Conservation (phyloP, 1,140 invertebrate species). For the Battus philenor region DNA sequence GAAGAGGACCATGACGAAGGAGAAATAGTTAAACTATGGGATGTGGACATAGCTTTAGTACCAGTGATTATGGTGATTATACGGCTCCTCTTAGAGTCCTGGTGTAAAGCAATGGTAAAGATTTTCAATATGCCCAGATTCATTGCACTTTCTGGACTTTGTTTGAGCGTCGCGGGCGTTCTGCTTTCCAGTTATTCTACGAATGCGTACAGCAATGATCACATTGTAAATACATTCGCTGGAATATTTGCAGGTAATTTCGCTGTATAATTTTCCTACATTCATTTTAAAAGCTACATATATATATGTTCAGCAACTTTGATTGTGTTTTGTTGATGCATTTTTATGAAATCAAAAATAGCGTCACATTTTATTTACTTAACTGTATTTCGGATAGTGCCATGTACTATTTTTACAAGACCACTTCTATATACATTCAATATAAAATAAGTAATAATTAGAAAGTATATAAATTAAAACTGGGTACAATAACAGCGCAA, state of each 20-base stretch:
- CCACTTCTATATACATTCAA: too few species aligned
- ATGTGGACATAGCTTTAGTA: slow-evolving; percentile 72
- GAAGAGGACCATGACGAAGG: slow-evolving; percentile 59
- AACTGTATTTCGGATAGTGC: too few species aligned
- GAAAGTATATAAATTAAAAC: too few species aligned
- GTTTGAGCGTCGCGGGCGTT: slow-evolving; percentile 65
- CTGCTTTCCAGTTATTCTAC: slow-evolving; percentile 66
- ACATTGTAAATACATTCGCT: slow-evolving; percentile 67
- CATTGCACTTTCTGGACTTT: slow-evolving; percentile 69
- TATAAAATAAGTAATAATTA: too few species aligned
- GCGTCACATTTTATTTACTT: too few species aligned
- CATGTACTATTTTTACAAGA: too few species aligned
- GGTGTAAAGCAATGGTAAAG: slow-evolving; percentile 74
- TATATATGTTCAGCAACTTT: too few species aligned
- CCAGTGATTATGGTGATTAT: slow-evolving; percentile 76
- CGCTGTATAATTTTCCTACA: too few species aligned
- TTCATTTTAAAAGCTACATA: too few species aligned
- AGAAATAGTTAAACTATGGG: slow-evolving; percentile 66
- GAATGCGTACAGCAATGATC: slow-evolving; percentile 50
- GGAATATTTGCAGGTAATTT: slow-evolving; percentile 64
- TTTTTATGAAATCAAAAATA: too few species aligned
- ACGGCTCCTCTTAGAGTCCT: slow-evolving; percentile 73
- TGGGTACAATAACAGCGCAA: too few species aligned
- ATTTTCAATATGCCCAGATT: slow-evolving; percentile 75
- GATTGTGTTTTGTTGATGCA: too few species aligned